Percentiles rank a stretch among this genome's conserved stretches.
Evolutionary conservation across 2,888 invertebrate species (phyloP).

Genomic region (Alloscopus bannaensis): DNA sequence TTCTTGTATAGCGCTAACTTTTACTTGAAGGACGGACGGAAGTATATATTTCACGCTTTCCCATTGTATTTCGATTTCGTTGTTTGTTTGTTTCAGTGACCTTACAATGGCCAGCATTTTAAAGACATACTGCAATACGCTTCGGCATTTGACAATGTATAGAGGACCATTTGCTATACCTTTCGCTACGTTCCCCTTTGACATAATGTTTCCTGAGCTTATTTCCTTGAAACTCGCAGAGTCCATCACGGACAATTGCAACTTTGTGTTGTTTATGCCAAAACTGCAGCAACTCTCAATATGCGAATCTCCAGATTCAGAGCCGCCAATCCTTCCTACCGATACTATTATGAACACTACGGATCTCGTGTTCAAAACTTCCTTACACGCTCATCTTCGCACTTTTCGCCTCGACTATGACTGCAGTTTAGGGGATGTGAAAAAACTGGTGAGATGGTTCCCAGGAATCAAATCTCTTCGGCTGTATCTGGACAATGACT

Average conservation of each 20-base stretch:
- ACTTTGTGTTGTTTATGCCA: conserved; percentile 58
- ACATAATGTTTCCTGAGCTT: conserved; percentile 61
- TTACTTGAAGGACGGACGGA: too few relatives aligned
- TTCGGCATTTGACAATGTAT: conserved; percentile 60
- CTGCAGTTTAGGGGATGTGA: conserved; percentile 52
- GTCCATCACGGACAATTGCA: conserved; percentile 53
- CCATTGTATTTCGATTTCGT: too few relatives aligned
- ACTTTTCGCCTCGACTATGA: conserved; percentile 60
- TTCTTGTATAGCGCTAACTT: too few relatives aligned
- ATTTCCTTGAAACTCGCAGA: conserved; percentile 58
- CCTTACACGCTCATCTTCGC: conserved; percentile 34
- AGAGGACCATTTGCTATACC: conserved; percentile 61
- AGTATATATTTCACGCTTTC: too few relatives aligned
- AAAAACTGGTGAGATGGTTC: conserved; percentile 60
- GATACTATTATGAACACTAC: conserved; percentile 62
- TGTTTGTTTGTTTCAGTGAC: too few relatives aligned
- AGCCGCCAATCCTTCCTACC: conserved; percentile 57
- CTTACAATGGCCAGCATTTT: conserved; percentile 54
- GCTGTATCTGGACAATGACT: conserved; percentile 59
- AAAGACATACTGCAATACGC: conserved; percentile 48
- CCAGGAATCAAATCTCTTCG: conserved; percentile 52
- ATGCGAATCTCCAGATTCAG: conserved; percentile 58
- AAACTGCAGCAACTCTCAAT: conserved; percentile 54
- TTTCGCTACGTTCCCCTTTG: conserved; percentile 59
- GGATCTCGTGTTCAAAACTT: conserved; percentile 28